Evolutionary conservation across 2,888 invertebrate genomes (phyloP).

Genomic region (Augochlorella aurata): DNA sequence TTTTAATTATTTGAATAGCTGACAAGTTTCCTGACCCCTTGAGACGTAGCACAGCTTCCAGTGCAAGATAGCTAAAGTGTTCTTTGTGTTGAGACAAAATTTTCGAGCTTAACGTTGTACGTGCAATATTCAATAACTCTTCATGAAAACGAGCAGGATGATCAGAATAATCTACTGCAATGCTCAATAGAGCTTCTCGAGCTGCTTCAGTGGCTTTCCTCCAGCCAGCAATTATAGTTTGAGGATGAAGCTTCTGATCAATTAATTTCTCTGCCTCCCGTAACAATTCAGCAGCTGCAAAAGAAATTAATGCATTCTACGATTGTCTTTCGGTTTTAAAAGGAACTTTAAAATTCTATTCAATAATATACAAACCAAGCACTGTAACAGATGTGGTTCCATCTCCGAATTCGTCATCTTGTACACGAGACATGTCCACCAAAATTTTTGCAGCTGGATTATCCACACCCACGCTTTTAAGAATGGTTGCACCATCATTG

Average conservation of each 20-base stretch:
- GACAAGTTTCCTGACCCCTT: constrained; percentile 97
- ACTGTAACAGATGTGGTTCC: constrained; percentile 99
- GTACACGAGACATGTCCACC: constrained; percentile 99
- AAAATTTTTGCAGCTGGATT: constrained; percentile 99
- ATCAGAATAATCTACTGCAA: constrained; percentile 92
- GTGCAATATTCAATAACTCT: constrained; percentile 97
- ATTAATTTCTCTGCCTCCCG: constrained; percentile 97
- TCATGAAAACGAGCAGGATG: constrained; percentile 90
- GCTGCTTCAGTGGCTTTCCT: constrained; percentile 93
- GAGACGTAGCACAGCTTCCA: constrained; percentile 96
- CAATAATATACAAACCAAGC: constrained; percentile 83
- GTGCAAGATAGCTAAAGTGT: constrained; percentile 96
- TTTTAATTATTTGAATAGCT: constrained; percentile 99
- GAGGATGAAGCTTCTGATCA: constrained; percentile 97
- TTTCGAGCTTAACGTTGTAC: constrained; percentile 98
- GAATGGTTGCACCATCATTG: constrained; percentile 99
- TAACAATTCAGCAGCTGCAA: constrained; percentile 93
- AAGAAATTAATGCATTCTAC: constrained; percentile 27
- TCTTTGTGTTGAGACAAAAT: constrained; percentile 99
- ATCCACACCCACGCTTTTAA: constrained; percentile 97
- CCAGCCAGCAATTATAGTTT: constrained; percentile 98
- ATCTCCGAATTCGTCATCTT: constrained; percentile 99
- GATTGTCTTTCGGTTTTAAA: background rate
- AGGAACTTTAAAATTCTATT: background rate
- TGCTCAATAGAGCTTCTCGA: constrained; percentile 89